Evolutionary conservation across 2,888 invertebrate genomes (phyloP).

Genomic region (Eupithecia exiguata): DNA sequence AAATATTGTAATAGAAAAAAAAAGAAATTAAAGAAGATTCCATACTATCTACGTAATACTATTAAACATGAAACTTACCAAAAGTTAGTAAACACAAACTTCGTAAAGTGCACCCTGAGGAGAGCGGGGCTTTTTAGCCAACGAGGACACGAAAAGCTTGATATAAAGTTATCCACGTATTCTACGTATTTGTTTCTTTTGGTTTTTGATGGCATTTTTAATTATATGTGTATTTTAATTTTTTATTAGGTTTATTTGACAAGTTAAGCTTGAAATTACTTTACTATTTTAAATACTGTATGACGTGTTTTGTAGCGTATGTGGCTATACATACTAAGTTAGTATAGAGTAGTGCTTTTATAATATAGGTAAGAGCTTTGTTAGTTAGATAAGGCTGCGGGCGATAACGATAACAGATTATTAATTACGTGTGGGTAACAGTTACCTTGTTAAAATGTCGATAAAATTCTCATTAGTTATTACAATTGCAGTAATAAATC

Average conservation of each 20-base stretch:
- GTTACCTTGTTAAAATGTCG: background rate
- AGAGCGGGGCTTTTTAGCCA: background rate
- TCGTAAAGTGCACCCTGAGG: background rate
- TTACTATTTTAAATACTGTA: background rate
- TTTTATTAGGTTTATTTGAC: background rate
- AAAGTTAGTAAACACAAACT: background rate
- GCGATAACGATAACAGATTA: background rate
- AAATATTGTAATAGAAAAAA: background rate
- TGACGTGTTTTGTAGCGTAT: background rate
- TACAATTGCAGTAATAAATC: background rate
- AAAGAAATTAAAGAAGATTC: background rate
- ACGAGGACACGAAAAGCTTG: background rate
- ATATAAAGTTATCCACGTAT: background rate
- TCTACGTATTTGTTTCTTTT: background rate
- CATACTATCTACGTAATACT: background rate
- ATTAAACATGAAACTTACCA: background rate
- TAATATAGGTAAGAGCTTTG: background rate
- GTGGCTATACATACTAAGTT: background rate
- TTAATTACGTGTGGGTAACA: conserved; percentile 2
- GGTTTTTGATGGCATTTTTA: background rate
- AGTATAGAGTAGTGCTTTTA: background rate
- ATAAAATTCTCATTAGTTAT: background rate
- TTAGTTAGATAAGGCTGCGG: background rate
- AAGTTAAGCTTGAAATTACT: background rate
- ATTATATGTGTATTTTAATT: background rate